These are phyloP conservation scores for Paramormyrops hopkinsi DNA, from an alignment of 2,797 vertebrate genomes.

Conservation along the genomic window DNA sequence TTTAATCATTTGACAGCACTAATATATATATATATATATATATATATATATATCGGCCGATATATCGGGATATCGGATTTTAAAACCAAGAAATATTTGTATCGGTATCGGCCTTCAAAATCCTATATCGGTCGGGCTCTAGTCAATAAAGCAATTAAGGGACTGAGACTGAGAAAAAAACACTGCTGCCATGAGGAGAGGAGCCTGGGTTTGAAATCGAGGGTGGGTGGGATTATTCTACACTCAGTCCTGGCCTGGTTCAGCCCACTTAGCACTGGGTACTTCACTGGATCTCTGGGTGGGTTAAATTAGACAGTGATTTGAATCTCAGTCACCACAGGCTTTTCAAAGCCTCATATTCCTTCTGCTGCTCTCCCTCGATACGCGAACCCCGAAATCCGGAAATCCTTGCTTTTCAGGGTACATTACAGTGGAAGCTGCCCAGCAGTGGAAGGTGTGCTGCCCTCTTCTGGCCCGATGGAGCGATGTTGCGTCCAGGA, in stretches of 20 bases:
- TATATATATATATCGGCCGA: no score
- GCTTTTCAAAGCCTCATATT: neutral
- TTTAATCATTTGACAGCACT: no score
- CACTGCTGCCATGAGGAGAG: neutral
- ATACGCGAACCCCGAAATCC: neutral
- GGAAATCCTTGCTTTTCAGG: neutral
- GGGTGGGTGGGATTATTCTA: neutral
- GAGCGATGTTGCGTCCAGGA: slow-evolving; percentile 66
- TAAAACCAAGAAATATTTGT: no score
- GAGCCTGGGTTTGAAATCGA: neutral
- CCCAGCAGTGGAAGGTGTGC: slow-evolving; percentile 75
- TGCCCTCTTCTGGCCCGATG: slow-evolving; percentile 46
- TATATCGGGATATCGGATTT: no score
- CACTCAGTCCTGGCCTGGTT: neutral
- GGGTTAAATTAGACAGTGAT: neutral
- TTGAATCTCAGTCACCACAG: neutral
- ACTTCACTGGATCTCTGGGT: neutral
- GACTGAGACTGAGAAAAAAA: neutral
- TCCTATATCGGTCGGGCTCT: no score
- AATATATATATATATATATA: no score
- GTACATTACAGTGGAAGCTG: slow-evolving; percentile 69
- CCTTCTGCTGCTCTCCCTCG: neutral
- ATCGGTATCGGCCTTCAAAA: no score
- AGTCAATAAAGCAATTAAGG: neutral
- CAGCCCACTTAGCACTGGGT: neutral